A percentile compares a stretch with the other conserved stretches of the same genome.
These are phyloP conservation scores for Gobio occitaniae DNA, from an alignment of 2,797 vertebrate genomes.

Conservation along the genomic window DNA sequence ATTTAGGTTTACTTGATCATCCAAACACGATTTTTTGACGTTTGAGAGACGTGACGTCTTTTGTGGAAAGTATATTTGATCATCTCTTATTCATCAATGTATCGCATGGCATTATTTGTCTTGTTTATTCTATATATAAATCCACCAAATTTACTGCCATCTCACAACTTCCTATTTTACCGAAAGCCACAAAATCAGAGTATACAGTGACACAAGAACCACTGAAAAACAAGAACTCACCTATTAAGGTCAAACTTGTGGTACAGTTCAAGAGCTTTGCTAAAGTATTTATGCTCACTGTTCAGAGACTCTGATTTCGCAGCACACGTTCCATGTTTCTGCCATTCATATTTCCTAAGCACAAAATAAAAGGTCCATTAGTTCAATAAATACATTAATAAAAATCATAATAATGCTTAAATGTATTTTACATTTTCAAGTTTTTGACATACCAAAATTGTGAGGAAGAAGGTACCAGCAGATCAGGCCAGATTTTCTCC, in stretches of 20 bases:
- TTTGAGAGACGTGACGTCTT: no score
- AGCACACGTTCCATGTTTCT: slow-evolving; percentile 96
- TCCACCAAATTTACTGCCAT: neutral
- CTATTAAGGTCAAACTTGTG: slow-evolving; percentile 80
- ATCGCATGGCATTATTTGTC: no score
- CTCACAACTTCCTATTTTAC: neutral
- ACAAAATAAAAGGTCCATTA: neutral
- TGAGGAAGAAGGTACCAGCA: slow-evolving; percentile 65
- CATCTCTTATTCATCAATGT: no score
- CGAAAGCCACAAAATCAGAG: neutral
- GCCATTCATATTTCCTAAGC: slow-evolving; percentile 94
- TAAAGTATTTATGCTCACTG: slow-evolving; percentile 92
- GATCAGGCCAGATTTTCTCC: slow-evolving; percentile 79
- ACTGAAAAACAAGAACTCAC: slow-evolving; percentile 66
- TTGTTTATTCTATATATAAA: no score
- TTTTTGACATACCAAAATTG: slow-evolving; percentile 75
- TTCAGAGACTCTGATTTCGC: slow-evolving; percentile 80
- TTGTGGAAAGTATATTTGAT: no score
- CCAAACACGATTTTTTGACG: no score
- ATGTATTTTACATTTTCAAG: neutral
- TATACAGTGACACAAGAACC: neutral
- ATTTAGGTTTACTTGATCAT: no score
- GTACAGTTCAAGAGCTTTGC: slow-evolving; percentile 89
- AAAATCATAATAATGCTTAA: neutral
- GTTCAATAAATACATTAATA: neutral